Evolutionary conservation across 92 coral and sea anemone species (phyloP).

Genomic region (Paragorgia papillata): DNA sequence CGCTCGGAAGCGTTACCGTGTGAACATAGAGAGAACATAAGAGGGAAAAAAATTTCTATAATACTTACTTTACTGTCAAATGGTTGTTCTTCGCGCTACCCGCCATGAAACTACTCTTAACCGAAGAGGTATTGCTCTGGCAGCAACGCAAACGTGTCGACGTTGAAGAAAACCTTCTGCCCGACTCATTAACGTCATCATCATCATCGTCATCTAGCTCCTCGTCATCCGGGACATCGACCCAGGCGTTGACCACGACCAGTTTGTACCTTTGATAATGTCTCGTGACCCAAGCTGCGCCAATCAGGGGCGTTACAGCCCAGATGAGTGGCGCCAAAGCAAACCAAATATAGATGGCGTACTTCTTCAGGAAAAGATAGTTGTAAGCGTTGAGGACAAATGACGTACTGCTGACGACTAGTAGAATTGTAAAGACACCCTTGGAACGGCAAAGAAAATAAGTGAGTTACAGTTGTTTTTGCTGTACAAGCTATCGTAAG

Average conservation of each 20-base stretch:
- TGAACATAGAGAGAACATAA: too few relatives aligned
- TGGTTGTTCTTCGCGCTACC: background rate
- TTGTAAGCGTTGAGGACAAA: slow-evolving; percentile 92
- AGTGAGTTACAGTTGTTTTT: too few relatives aligned
- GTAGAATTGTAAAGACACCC: slow-evolving; percentile 83
- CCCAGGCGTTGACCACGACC: slow-evolving; percentile 96
- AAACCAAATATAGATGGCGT: slow-evolving; percentile 91
- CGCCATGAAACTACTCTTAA: background rate
- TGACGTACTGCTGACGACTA: slow-evolving; percentile 88
- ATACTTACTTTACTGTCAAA: background rate
- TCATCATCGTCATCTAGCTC: slow-evolving; percentile 87
- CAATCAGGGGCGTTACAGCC: slow-evolving; percentile 82
- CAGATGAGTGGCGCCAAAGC: slow-evolving; percentile 88
- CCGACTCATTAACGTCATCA: slow-evolving; percentile 62
- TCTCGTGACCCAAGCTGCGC: slow-evolving; percentile 94
- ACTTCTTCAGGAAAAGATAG: slow-evolving; percentile 75
- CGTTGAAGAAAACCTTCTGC: slow-evolving; percentile 11
- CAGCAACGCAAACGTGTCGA: slow-evolving; percentile 12
- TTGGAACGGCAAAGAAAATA: slow-evolving; percentile 28
- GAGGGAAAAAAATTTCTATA: too few relatives aligned
- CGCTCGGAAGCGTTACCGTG: too few relatives aligned
- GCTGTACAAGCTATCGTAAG: too few relatives aligned
- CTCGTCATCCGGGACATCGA: slow-evolving; percentile 95
- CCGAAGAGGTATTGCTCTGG: too few relatives aligned
- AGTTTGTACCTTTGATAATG: slow-evolving; percentile 79